Conservation (phyloP, 1,140 invertebrate genomes). For the Lithobius niger region DNA sequence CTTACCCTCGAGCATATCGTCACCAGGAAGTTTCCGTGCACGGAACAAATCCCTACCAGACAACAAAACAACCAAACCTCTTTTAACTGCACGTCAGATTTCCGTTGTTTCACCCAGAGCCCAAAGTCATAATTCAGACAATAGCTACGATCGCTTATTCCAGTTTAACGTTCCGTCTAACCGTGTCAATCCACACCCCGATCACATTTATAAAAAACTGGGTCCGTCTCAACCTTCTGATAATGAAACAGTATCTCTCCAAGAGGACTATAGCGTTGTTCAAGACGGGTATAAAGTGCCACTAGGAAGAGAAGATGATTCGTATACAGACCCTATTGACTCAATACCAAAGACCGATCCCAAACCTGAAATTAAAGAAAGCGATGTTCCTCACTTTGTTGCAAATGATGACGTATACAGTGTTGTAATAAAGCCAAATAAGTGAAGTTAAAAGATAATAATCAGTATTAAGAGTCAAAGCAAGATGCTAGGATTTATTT, state of each 20-base stretch:
- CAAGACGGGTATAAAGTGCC: neutral
- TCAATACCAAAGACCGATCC: neutral
- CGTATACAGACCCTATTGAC: no score
- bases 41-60: no score
- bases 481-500: no score
- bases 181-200: neutral
- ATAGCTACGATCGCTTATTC: constrained; percentile 6
- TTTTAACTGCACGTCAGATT: neutral
- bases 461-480: no score
- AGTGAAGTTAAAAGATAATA: no score
- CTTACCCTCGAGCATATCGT: no score
- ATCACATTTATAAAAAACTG: constrained; percentile 3
- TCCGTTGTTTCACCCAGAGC: neutral
- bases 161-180: no score
- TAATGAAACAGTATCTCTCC: neutral
- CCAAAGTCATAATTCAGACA: neutral
- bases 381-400: neutral
- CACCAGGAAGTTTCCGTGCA: no score
- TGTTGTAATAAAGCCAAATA: constrained; percentile 1
- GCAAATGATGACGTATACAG: constrained; percentile 9
- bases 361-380: neutral
- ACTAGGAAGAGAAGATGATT: neutral
- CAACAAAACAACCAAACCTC: no score
- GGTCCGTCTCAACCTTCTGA: neutral
- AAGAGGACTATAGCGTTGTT: neutral